Evolutionary conservation across 2,797 vertebrate genomes (phyloP).

Genomic region (Platyrinchus mystaceus): DNA sequence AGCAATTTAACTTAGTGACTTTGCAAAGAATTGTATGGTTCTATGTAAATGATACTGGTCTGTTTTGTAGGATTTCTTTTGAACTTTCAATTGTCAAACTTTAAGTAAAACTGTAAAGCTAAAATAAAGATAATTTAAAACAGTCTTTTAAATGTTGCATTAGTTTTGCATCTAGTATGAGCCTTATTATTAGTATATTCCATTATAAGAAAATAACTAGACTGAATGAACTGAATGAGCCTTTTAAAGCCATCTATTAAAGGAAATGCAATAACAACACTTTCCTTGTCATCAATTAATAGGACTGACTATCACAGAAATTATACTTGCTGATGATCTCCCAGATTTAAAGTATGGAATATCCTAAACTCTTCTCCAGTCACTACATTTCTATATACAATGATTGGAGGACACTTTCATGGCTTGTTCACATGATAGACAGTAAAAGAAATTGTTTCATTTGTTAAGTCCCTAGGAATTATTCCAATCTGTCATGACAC

Average conservation of each 20-base stretch:
- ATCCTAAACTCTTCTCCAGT: not conserved
- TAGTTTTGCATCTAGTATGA: not conserved
- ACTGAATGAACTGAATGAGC: not conserved
- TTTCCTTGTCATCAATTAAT: not conserved
- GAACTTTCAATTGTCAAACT: not conserved
- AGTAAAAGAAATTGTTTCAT: slow-evolving; percentile 43
- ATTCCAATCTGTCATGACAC: slow-evolving; percentile 12
- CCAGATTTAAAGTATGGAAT: not conserved
- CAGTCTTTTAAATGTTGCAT: not conserved
- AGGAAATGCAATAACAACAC: not conserved
- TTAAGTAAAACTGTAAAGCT: not conserved
- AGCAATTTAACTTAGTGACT: not conserved
- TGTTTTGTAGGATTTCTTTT: not conserved
- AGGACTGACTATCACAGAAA: not conserved
- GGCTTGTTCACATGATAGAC: slow-evolving; percentile 7
- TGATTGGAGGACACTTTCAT: not conserved
- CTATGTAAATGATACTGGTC: not conserved
- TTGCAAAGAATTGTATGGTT: not conserved
- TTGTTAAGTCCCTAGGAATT: slow-evolving; percentile 3
- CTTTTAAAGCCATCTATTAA: not conserved
- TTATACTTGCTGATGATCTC: not conserved
- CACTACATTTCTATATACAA: not conserved
- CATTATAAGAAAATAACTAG: not conserved
- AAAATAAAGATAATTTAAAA: not conserved
- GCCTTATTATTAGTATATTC: not conserved